Conservation (phyloP, 2,113 vertebrate genomes). For the Prionailurus viverrinus region DNA sequence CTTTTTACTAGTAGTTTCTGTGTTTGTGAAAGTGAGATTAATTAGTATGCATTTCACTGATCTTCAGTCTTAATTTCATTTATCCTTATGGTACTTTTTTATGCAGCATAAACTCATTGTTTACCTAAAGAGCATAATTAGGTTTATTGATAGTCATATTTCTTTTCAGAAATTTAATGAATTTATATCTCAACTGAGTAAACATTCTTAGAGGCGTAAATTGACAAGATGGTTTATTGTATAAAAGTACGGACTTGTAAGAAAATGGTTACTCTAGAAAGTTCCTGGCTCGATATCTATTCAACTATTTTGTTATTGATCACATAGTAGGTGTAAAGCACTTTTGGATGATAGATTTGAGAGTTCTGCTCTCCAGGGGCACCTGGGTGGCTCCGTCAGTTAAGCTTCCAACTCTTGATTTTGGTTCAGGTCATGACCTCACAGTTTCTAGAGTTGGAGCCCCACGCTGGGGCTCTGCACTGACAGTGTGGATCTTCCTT, state of each 20-base stretch:
- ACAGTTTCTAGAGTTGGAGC: no score
- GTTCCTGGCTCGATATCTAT: neutral
- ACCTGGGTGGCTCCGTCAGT: no score
- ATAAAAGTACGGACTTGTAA: constrained; percentile 29
- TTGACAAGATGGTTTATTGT: neutral
- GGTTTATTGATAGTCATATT: constrained; percentile 12
- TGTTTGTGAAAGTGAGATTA: constrained; percentile 31
- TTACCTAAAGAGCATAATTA: neutral
- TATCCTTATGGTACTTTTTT: constrained; percentile 40
- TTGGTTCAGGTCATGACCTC: no score
- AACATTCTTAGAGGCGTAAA: constrained; percentile 36
- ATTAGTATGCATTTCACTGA: constrained; percentile 18
- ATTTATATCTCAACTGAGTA: constrained; percentile 26
- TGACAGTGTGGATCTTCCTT: no score
- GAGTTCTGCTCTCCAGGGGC: neutral
- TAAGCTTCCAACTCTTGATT: no score
- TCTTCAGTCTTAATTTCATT: constrained; percentile 34
- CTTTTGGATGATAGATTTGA: neutral
- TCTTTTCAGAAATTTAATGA: constrained; percentile 42
- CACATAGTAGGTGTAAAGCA: constrained; percentile 29
- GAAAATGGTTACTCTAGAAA: constrained; percentile 29
- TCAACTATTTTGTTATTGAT: constrained; percentile 11
- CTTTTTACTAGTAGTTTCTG: neutral
- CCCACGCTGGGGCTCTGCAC: no score
- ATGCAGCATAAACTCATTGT: neutral